Percentiles rank a stretch among this genome's conserved stretches.
phyloP scores from a whole-genome alignment of 2,888 invertebrate genomes.

The Chrysotoxum bicinctum region DNA sequence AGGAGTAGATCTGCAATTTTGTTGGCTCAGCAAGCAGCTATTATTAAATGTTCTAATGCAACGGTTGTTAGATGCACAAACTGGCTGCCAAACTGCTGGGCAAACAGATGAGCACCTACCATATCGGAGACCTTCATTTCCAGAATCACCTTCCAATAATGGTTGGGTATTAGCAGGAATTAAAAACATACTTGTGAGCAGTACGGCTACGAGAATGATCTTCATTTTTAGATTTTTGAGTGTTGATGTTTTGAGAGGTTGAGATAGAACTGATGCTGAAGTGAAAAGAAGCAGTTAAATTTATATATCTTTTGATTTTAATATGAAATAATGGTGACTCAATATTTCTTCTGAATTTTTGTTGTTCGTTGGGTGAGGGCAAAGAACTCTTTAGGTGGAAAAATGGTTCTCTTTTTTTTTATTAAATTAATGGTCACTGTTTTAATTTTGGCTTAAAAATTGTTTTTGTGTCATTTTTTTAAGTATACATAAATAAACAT shows the following conservation, averaged over 20 bases:
- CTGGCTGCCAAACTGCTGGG: constrained; percentile 9
- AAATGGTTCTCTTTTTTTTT: neutral
- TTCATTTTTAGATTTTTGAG: neutral
- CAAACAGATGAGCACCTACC: constrained; percentile 12
- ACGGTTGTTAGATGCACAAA: constrained; percentile 10
- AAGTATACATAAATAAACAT: too few species aligned
- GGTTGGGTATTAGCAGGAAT: neutral
- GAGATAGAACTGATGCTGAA: neutral
- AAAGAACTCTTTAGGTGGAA: neutral
- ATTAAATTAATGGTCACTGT: neutral
- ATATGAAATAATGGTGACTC: neutral
- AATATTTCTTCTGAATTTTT: neutral
- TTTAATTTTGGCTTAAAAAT: neutral
- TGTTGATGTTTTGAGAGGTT: neutral
- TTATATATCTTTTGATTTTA: neutral
- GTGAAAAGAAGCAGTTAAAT: neutral
- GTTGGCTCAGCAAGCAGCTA: neutral
- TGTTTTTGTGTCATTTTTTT: neutral
- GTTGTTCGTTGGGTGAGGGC: neutral
- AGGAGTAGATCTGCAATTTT: neutral
- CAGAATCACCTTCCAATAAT: neutral
- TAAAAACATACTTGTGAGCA: neutral
- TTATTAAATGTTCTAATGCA: constrained; percentile 7
- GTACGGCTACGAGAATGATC: neutral
- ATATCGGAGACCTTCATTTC: neutral